Evolutionary conservation across 2,113 vertebrate genomes (phyloP).

Genomic region (Vidua macroura): DNA sequence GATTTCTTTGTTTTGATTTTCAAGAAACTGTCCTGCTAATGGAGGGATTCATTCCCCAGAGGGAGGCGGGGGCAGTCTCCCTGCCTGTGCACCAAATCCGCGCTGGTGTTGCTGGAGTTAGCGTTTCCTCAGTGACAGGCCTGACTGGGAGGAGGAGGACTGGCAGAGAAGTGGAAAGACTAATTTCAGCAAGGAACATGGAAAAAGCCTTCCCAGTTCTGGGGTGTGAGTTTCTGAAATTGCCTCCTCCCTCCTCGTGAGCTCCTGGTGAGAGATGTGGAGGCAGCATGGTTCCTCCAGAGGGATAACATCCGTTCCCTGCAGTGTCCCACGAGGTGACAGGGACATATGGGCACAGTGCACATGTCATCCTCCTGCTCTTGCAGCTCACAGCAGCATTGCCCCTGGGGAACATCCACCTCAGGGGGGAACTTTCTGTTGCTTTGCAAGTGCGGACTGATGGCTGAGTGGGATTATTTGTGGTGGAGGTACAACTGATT

Average conservation of each 20-base stretch:
- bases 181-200: background rate
- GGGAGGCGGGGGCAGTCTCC: background rate
- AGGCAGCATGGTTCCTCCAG: background rate
- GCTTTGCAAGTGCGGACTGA: background rate
- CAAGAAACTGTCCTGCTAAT: background rate
- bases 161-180: background rate
- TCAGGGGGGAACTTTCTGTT: background rate
- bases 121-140: background rate
- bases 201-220: background rate
- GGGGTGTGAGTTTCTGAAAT: background rate
- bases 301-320: background rate
- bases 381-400: background rate
- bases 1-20: background rate
- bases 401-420: background rate
- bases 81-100: rapidly evolving
- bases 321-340: background rate
- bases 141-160: background rate
- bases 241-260: background rate
- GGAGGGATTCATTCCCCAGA: background rate
- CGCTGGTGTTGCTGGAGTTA: background rate
- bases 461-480: background rate
- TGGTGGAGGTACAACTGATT: background rate
- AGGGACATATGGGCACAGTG: background rate
- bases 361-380: background rate
- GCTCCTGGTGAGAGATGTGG: background rate